Percentiles rank a stretch among this genome's conserved stretches.
Conservation (phyloP, 1,140 invertebrate species). For the Nasonia vitripennis region DNA sequence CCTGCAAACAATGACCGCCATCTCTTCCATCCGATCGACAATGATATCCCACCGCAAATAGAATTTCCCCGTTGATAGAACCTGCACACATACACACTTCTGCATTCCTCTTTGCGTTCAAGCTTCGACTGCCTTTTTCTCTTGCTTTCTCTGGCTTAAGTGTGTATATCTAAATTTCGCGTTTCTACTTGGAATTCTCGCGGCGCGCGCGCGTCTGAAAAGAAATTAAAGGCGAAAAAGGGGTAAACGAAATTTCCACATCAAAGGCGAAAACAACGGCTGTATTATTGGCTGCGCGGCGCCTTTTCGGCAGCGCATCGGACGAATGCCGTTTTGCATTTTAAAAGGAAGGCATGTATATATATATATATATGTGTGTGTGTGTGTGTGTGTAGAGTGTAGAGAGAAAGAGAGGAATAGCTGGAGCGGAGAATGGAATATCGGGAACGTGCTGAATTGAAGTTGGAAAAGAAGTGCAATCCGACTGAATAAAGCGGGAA, state of each 20-base stretch:
- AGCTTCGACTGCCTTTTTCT: neutral
- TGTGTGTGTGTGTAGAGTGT: neutral
- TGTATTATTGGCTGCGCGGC: constrained; percentile 31
- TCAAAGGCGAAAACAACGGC: constrained; percentile 45
- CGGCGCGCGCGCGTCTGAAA: neutral
- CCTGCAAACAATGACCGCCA: neutral
- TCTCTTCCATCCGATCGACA: constrained; percentile 4
- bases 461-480: constrained; percentile 24
- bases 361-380: neutral
- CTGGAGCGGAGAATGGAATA: constrained; percentile 12
- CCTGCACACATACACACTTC: neutral
- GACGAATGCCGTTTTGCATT: constrained; percentile 37
- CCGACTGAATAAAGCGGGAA: neutral
- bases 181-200: constrained; percentile 12
- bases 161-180: constrained; percentile 18
- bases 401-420: neutral
- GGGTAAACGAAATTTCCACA: constrained; percentile 38
- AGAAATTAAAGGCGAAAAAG: constrained; percentile 30
- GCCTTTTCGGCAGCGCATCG: constrained; percentile 15
- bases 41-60: constrained; percentile 20
- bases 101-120: neutral
- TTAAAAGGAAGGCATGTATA: constrained; percentile 34
- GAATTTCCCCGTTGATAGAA: constrained; percentile 5
- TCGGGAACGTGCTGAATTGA: neutral
- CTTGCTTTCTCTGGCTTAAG: neutral